Evolutionary conservation across 2,113 vertebrate genomes (phyloP), one percentile per base, ranked within the genome.

Genomic region (Calidris pygmaea): DNA sequence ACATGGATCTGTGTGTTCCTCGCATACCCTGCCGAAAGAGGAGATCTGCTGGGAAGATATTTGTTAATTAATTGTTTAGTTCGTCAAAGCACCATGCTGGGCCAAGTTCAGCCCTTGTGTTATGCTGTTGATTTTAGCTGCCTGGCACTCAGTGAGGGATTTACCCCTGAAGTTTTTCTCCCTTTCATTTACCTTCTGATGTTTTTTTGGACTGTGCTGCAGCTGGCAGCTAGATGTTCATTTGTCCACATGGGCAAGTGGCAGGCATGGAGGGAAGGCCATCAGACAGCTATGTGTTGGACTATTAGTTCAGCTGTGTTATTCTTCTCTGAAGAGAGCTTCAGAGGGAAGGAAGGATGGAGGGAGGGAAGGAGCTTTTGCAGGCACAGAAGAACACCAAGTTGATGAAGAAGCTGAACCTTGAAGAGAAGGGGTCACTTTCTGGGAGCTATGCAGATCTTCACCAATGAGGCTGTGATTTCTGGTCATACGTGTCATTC

Each of bases 21-120:
- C 3, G 1, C 82, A 90, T 60, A 86, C 76, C 90, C 80, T 95
- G 95, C 97, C 13, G 16, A 97, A 94, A 97, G 95, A 95, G 97
- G 76, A 97, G 97, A 98, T 98, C 84, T 96, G 56, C 96, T 94
- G 81, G 90, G 91, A 89, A 98, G 97, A 98, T 98, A 97, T 87
- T 89, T 97, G 95, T 96, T 98, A 98, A 98, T 98, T 98, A 98
- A 98, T 98, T 94, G 67, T 97, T 98, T 94, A 94, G 96, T 95
- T 98, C 94, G 17, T 98, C 97, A 98, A 97, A 98, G 95, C 87
- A 96, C 48, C 94, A 96, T 48, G 74, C 95, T 96, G 88, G 80
- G 89, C 93, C 59, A 83, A 67, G 43, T 94, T 81, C 76, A 87
- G n/a, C 74, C 66, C 87, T 91, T 48, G 70, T 92, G 66, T 81